Base-by-base conservation (phyloP, 2,888 invertebrate genomes). In the Synergus umbraculus region DNA sequence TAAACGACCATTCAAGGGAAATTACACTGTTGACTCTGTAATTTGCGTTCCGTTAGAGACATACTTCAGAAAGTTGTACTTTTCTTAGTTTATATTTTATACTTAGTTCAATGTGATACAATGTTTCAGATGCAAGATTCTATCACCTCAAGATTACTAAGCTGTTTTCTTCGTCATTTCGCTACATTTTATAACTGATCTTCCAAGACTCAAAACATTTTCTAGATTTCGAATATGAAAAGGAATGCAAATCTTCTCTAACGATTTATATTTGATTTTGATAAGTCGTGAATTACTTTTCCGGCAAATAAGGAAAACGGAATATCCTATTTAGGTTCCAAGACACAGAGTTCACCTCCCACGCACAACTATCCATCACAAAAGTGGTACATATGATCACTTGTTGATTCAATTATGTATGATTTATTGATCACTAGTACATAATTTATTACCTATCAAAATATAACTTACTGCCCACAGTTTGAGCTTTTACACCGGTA, bases 41-140 rank as follows among this genome's bases (percentile, higher is more conserved):
- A 54, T 73, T 73, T 73, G n/a, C 54, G 73, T 73, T 73, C 73
- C 73, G 73, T 73, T 73, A 73, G 73, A 73, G 54, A 73, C 73
- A 73, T 73, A 73, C 73, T 73, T 73, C 37, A 54, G 54, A 54
- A 54, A 73, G 73, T 54, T 73, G 73, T 54, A 73, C 54, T 73
- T 73, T 54, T 73, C 54, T 73, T 18, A 73, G 10, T 73, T 73
- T 73, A 49, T 9, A 73, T 73, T 73, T 73, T 37, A 73, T 54
- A 37, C 37, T 73, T n/a, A 54, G 37, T 10, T n/a, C 54, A 54
- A 54, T 37, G 49, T 54, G 37, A 73, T 49, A 37, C 37, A 73
- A 73, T 73, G 54, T 49, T 54, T 73, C 10, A 73, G 37, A 41
- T 37, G 29, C 10, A n/a, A 54, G 37, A 73, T 73, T 54, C 37